Evolutionary conservation across 1,140 invertebrate species (phyloP).

Genomic region (Panagrolaimus sp.): DNA sequence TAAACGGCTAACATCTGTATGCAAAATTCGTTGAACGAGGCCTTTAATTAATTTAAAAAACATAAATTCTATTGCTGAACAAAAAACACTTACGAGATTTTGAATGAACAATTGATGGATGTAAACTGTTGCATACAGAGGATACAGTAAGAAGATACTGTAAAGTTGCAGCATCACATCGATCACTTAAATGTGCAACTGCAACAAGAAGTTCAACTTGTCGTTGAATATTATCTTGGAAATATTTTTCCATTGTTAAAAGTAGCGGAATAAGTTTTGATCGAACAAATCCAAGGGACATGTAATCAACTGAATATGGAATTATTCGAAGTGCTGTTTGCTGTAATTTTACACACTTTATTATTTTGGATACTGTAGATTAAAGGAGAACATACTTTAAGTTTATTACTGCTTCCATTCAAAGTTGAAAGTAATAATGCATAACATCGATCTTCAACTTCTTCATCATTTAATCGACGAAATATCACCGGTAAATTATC

Average conservation of each 20-base stretch:
- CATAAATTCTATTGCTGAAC: not conserved
- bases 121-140: slow-evolving; percentile 44
- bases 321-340: slow-evolving; percentile 48
- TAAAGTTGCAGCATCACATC: slow-evolving; percentile 48
- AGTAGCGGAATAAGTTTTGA: slow-evolving; percentile 47
- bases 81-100: slow-evolving; percentile 43
- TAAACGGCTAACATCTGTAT: slow-evolving; percentile 46
- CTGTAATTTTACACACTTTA: slow-evolving; percentile 25
- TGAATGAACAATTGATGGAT: slow-evolving; percentile 55
- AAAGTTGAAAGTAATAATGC: slow-evolving; percentile 33
- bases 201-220: slow-evolving; percentile 55
- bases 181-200: slow-evolving; percentile 53
- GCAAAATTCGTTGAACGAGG: slow-evolving; percentile 55
- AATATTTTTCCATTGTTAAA: slow-evolving; percentile 41
- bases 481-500: slow-evolving; percentile 43
- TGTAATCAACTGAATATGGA: slow-evolving; percentile 49
- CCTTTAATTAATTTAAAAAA: slow-evolving; percentile 21
- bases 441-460: slow-evolving; percentile 44
- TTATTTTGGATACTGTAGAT: not conserved
- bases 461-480: slow-evolving; percentile 42
- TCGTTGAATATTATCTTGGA: slow-evolving; percentile 54
- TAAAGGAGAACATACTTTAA: not conserved
- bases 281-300: slow-evolving; percentile 48
- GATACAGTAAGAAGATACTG: slow-evolving; percentile 42
- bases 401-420: not conserved